Evolutionary conservation across 2,888 invertebrate genomes (phyloP), one percentile per base, ranked within the genome.

Genomic region (Lamellibrachia columna): DNA sequence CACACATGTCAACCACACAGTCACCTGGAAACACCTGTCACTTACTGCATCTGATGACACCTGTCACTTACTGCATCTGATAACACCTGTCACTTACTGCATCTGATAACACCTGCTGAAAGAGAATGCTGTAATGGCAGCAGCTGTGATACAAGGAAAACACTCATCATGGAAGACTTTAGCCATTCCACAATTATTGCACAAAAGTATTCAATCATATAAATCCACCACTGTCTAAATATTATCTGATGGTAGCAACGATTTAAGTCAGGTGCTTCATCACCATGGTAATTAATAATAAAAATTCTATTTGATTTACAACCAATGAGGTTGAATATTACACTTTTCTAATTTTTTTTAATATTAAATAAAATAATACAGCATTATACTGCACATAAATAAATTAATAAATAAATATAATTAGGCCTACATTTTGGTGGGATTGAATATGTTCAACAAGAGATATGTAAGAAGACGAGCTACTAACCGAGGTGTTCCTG

Each of bases 401-500:
- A 40, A 40, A 40, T 40, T 0, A 40, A 40, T 40, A 40, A 40
- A 40, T 40, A 40, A 40, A 40, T 40, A 40, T 40, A 40, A 40
- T 40, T 40, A 40, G 40, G 40, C 40, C 40, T 55, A 9, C 9
- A 55, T 55, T 9, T 55, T 9, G 55, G 55, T 55, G 8, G 28
- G 90, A 90, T 28, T 40, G 8, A 40, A 1, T 7, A 55, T 55
- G 55, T 7, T 55, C 55, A 55, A 55, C 3, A 55, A 7, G 55
- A 55, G 22, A 22, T n/a, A 75, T 22, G 75, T 15, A 22, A 4
- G 75, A n/a, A 40, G 40, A 40, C 40, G 40, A 40, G 4, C 75
- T 22, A 92, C 93, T 92, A 91, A 94, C 94, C 52, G 93, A 90
- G 53, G 93, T 75, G 91, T 93, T 93, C 60, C 92, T 93, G 90